A percentile compares a stretch with the other conserved stretches of the same genome.
Evolutionary conservation across 2,113 vertebrate genomes (phyloP).

Genomic region (Oncorhynchus masou): DNA sequence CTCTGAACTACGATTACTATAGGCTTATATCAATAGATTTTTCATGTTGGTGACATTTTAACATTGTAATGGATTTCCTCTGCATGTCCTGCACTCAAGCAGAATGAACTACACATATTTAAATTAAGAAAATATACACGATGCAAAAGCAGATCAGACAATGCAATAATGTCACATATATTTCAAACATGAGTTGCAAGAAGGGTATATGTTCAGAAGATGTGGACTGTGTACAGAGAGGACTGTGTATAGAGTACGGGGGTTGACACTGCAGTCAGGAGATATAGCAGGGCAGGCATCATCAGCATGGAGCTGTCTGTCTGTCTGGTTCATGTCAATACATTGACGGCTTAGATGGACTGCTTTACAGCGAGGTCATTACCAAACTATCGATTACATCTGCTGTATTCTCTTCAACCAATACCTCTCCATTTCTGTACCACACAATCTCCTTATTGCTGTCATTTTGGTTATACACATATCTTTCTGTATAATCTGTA

Average conservation of each 20-base stretch:
- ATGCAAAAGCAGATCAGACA: neutral
- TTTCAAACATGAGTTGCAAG: no score
- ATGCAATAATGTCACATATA: neutral
- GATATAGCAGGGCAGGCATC: no score
- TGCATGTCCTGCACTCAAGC: no score
- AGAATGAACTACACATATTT: neutral
- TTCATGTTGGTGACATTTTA: no score
- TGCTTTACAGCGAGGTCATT: conserved; percentile 6
- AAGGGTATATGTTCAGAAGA: no score
- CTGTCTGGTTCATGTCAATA: conserved; percentile 4
- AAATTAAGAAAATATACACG: neutral
- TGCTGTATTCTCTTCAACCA: neutral
- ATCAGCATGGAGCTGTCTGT: neutral
- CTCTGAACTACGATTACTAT: neutral
- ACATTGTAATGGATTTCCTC: no score
- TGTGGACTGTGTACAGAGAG: no score
- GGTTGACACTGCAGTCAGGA: no score
- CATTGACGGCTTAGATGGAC: neutral
- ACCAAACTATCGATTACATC: neutral
- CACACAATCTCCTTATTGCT: neutral
- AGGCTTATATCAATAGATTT: no score
- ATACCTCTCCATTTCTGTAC: neutral
- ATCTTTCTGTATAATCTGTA: no score
- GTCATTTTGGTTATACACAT: neutral
- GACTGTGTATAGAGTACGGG: no score